Percentiles rank a stretch among this genome's conserved stretches.
These are phyloP conservation scores for Penaeus indicus DNA, from an alignment of 1,140 invertebrate species.

Conservation along the genomic window DNA sequence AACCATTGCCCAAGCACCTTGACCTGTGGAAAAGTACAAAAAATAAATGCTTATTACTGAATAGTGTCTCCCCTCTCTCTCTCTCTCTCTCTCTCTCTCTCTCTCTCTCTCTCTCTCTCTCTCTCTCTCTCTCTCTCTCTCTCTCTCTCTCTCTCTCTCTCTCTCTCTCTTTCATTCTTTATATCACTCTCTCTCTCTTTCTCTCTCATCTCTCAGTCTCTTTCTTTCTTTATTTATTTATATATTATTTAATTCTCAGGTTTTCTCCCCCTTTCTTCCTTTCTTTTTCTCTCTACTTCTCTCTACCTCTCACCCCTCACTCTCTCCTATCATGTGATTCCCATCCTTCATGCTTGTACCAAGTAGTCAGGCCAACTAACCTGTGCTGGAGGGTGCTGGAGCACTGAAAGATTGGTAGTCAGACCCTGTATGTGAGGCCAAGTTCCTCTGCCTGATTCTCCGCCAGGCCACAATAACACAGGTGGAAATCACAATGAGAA, in stretches of 20 bases:
- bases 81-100: constrained; percentile 1
- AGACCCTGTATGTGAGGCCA: too few species aligned
- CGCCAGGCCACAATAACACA: constrained; percentile 47
- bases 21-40: constrained; percentile 19
- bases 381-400: too few species aligned
- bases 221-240: not conserved
- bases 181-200: not conserved
- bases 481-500: constrained; percentile 17
- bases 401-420: too few species aligned
- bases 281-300: not conserved
- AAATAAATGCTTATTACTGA: not conserved
- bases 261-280: not conserved
- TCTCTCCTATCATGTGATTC: too few species aligned
- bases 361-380: too few species aligned
- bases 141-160: not conserved
- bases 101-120: not conserved
- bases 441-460: constrained; percentile 2
- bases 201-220: not conserved
- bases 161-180: not conserved
- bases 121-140: not conserved
- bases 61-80: not conserved
- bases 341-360: too few species aligned
- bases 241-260: not conserved
- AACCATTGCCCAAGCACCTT: constrained; percentile 72
- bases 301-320: not conserved